Evolutionary conservation across 2,113 vertebrate genomes (phyloP), one percentile per base, ranked within the genome.

Genomic region (Sclerurus mexicanus): DNA sequence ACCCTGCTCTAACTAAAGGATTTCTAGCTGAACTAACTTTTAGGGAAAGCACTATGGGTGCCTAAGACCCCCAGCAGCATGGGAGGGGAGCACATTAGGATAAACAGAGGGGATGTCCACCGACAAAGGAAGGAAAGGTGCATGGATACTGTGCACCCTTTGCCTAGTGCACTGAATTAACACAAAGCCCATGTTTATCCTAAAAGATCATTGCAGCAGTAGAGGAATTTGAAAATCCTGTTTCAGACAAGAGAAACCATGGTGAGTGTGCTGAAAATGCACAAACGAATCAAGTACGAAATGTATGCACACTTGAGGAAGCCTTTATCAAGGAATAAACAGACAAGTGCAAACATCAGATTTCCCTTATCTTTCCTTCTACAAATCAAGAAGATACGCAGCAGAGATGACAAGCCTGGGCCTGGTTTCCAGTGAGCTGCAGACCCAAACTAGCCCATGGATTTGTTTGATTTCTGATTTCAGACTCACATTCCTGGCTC

Each of bases 391-490:
- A 87, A 92, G 72, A 71, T 66, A 63, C 4, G 7, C 9, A 84
- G n/a, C 59, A 93, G 47, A 86, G 42, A 71, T 71, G 46, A 81
- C 27, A 90, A 75, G 27, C 19, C 19, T 75, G 30, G 66, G 27
- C 18, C 66, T 87, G 55, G 56, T 88, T 84, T 93, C 16, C 35
- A 71, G 55, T 18, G 30, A 71, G 19, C 47, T 1, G 0, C 35
- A 81, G 47, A 24, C 13, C 50, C 27, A 81, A 28, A 42, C 4
- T 28, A 47, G 75, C 30, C 67, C 25, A 47, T 47, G 18, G 14
- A 27, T 90, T 94, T 95, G 31, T 74, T 93, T 88, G 74, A 37
- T 46, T 95, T 74, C 59, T 81, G 33, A 55, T 84, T 86, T 60
- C 80, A 95, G 68, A 77, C 25, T 71, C 60, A 44, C 30, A 92